Evolutionary conservation across 2,113 vertebrate genomes (phyloP).

Genomic region (Willisornis vidua): DNA sequence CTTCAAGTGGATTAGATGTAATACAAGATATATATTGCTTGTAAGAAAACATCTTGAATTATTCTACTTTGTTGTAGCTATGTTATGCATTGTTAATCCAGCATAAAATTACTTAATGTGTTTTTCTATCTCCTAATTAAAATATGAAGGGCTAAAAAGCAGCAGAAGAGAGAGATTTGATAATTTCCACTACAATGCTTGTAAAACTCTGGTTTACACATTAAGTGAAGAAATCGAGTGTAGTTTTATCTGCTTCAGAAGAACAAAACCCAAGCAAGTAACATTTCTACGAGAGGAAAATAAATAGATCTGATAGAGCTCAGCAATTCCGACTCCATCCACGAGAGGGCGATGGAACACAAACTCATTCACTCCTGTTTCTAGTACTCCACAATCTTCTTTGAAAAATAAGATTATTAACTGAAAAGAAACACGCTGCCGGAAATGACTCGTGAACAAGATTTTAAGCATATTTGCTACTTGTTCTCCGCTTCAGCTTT

Average conservation of each 20-base stretch:
- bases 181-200: not conserved
- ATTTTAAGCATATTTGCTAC: not conserved
- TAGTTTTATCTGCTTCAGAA: not conserved
- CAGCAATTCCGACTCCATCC: conserved; percentile 63
- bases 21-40: not conserved
- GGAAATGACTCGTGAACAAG: not conserved
- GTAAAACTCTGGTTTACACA: not conserved
- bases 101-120: not conserved
- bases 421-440: conserved; percentile 6
- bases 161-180: not conserved
- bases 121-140: not conserved
- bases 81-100: not conserved
- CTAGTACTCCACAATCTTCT: not conserved
- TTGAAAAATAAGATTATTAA: not conserved
- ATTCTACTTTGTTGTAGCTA: not conserved
- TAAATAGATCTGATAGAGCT: conserved; percentile 13
- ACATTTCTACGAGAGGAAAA: not conserved
- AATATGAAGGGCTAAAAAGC: not conserved
- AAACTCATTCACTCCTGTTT: conserved; percentile 1
- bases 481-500: not conserved
- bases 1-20: not conserved
- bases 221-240: not conserved
- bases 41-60: not conserved
- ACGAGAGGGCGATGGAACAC: conserved; percentile 64
- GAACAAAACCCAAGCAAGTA: not conserved